Conservation (phyloP, 2,113 vertebrate species). For the Colaptes auratus region DNA sequence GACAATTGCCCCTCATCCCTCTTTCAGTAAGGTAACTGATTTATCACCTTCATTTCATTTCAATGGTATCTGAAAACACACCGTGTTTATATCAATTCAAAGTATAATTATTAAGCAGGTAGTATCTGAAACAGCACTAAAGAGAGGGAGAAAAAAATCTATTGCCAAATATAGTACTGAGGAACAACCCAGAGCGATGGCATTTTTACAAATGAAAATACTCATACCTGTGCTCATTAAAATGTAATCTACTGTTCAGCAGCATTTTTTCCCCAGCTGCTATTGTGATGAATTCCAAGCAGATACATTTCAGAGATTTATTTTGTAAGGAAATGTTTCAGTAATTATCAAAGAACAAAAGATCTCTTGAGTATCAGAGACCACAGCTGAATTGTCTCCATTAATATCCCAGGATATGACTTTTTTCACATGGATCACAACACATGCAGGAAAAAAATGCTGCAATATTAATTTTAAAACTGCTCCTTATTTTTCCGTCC, state of each 20-base stretch:
- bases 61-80: neutral
- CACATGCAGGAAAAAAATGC: neutral
- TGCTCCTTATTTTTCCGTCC: constrained; percentile 1
- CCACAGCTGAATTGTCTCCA: neutral
- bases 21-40: neutral
- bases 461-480: neutral
- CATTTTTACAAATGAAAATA: neutral
- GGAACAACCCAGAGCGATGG: neutral
- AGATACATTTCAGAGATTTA: neutral
- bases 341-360: neutral
- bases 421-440: neutral
- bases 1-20: neutral
- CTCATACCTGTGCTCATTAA: fast-evolving
- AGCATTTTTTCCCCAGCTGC: neutral
- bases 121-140: neutral
- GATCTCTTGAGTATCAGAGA: neutral
- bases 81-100: neutral
- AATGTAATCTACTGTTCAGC: neutral
- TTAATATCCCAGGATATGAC: neutral
- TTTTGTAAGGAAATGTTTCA: neutral
- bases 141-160: neutral
- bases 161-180: neutral
- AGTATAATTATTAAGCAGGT: neutral
- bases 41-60: neutral
- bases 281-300: neutral